Base-by-base conservation (phyloP, 2,797 vertebrate genomes). In the Enteromius mattozi region DNA sequence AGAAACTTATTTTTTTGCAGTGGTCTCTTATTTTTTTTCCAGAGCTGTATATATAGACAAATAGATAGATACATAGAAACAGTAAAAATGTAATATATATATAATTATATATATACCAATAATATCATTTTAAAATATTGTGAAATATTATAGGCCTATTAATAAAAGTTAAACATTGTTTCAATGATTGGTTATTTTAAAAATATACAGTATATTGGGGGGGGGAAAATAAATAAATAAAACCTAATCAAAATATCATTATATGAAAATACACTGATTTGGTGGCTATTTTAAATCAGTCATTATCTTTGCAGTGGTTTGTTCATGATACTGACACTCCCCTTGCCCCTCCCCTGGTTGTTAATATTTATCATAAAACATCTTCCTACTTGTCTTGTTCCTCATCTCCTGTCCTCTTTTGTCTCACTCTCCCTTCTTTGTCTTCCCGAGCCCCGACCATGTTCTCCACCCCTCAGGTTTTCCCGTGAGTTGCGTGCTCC, bases 401-500 rank as follows among this genome's bases (percentile, higher is more conserved):
- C 24, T 69, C 33, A 74, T 76, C 75, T 49, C 17, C 59, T 13
- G 51, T 54, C 24, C 40, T 54, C 30, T 35, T 63, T 51, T 33
- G 49, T 66, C 81, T 80, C 37, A 74, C 33, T 35, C 17, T 66
- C 47, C 84, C 76, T 70, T 75, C 83, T 56, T 33, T 37, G 24
- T 71, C 70, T 76, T 21, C 71, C 69, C 0, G 45, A 65, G 61
- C 17, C 71, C 54, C 3, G 69, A 82, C 86, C 83, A 80, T 84
- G 76, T 84, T 87, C 83, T 82, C 84, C 66, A 82, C 86, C 78
- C 69, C 86, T 75, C 81, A 90, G 88, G 86, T 89, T 88, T 85
- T 63, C 40, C 75, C 49, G 77, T 83, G 84, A 9, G 14, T 94
- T 92, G 94, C 92, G 89, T 94, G 94, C n/a, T n/a, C n/a, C n/a